phyloP scores from a whole-genome alignment of 2,113 vertebrate genomes.

The Cyprinodon brontotheroides region DNA sequence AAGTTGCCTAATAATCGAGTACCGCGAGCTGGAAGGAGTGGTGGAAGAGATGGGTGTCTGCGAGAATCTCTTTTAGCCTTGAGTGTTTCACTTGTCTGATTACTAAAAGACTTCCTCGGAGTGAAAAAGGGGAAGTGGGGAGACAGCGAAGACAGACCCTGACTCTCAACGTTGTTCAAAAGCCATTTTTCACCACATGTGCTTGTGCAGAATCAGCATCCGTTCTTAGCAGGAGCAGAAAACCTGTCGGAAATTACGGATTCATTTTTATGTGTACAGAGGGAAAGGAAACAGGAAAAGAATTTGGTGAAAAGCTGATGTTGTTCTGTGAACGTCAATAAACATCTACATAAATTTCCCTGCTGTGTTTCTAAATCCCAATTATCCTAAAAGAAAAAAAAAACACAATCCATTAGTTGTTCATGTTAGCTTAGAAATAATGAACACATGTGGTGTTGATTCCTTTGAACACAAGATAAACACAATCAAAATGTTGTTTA shows the following conservation, averaged over 20 bases:
- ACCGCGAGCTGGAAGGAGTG: no score
- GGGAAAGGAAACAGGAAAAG: not conserved
- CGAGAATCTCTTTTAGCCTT: slow-evolving; percentile 17
- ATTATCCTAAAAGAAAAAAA: slow-evolving; percentile 4
- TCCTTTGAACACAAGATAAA: slow-evolving; percentile 28
- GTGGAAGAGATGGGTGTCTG: slow-evolving; percentile 15
- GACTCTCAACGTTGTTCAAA: slow-evolving; percentile 35
- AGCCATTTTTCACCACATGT: slow-evolving; percentile 41
- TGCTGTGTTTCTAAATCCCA: slow-evolving; percentile 2
- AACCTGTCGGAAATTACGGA: slow-evolving; percentile 3
- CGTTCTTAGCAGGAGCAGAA: not conserved
- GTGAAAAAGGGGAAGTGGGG: not conserved
- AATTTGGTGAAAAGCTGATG: not conserved
- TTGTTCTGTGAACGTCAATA: slow-evolving; percentile 4
- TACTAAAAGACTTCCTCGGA: slow-evolving; percentile 17
- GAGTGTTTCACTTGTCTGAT: slow-evolving; percentile 25
- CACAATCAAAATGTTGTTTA: slow-evolving; percentile 26
- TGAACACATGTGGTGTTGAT: not conserved
- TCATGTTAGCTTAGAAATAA: slow-evolving; percentile 16
- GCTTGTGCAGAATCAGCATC: not conserved
- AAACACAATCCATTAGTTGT: slow-evolving; percentile 9
- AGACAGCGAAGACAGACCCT: slow-evolving; percentile 12
- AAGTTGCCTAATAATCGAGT: slow-evolving; percentile 58
- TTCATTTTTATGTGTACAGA: not conserved
- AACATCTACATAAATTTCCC: not conserved